Evolutionary conservation across 2,113 vertebrate genomes (phyloP).

Genomic region (Merops nubicus): DNA sequence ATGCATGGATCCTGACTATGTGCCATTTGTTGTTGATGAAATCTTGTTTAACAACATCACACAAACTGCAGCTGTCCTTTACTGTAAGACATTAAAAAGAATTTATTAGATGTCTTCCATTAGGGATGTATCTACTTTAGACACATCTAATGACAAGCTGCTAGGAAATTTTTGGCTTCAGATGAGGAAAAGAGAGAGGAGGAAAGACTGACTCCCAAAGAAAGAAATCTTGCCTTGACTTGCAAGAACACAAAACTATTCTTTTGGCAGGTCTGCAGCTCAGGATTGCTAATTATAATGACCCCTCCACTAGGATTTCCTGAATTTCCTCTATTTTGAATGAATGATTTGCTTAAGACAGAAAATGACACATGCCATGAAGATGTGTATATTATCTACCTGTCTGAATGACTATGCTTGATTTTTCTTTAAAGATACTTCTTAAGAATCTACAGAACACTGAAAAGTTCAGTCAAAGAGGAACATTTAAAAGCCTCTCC

Average conservation of each 20-base stretch:
- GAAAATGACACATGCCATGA: not conserved
- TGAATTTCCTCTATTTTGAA: not conserved
- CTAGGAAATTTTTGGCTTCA: not conserved
- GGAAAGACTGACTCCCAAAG: not conserved
- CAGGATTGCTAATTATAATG: not conserved
- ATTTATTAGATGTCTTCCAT: not conserved
- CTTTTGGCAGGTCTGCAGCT: not conserved
- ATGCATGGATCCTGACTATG: not conserved
- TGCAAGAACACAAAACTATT: not conserved
- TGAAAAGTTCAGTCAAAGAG: not conserved
- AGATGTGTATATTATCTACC: not conserved
- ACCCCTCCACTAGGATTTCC: not conserved
- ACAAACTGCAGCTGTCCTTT: not conserved
- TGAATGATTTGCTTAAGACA: not conserved
- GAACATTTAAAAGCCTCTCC: not conserved
- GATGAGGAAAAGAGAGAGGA: not conserved
- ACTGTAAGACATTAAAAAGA: not conserved
- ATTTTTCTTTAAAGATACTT: not conserved
- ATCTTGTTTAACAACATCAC: not conserved
- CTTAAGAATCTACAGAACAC: not conserved
- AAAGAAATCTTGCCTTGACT: not conserved
- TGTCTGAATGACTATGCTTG: not conserved
- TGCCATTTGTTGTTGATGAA: not conserved
- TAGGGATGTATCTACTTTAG: not conserved
- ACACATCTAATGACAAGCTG: not conserved